These are phyloP conservation scores for Andrena trimmerana DNA, from an alignment of 2,888 invertebrate species.

Conservation along the genomic window DNA sequence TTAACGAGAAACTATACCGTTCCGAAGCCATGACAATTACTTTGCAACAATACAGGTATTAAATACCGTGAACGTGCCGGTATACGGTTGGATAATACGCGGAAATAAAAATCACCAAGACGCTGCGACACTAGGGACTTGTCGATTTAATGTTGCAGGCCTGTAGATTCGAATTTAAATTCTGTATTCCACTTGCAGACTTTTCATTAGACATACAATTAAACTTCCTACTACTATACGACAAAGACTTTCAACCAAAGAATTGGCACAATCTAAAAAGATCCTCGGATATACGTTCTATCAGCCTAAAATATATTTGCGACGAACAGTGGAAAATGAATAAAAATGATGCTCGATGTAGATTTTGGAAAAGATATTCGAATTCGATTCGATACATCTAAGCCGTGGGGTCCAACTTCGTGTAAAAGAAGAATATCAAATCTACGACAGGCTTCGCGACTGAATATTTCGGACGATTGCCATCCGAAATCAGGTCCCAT, in stretches of 20 bases:
- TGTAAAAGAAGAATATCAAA: constrained; percentile 50
- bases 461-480: constrained; percentile 16
- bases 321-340: neutral
- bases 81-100: neutral
- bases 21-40: constrained; percentile 95
- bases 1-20: constrained; percentile 98
- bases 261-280: too few species aligned
- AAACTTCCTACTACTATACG: too few species aligned
- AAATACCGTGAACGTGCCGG: constrained; percentile 49
- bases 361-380: neutral
- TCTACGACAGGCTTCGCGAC: constrained; percentile 9
- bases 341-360: neutral
- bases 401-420: neutral
- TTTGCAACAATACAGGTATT: constrained; percentile 84
- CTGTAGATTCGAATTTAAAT: neutral
- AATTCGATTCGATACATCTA: neutral
- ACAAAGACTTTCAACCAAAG: too few species aligned
- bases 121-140: constrained; percentile 24
- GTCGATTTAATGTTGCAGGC: neutral
- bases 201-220: too few species aligned
- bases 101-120: neutral
- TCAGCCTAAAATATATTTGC: too few species aligned
- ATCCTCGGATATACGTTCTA: too few species aligned
- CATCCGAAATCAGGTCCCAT: neutral
- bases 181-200: neutral